Base-by-base conservation (phyloP, 2,888 invertebrate species). In the Gymnosoma rotundatum region DNA sequence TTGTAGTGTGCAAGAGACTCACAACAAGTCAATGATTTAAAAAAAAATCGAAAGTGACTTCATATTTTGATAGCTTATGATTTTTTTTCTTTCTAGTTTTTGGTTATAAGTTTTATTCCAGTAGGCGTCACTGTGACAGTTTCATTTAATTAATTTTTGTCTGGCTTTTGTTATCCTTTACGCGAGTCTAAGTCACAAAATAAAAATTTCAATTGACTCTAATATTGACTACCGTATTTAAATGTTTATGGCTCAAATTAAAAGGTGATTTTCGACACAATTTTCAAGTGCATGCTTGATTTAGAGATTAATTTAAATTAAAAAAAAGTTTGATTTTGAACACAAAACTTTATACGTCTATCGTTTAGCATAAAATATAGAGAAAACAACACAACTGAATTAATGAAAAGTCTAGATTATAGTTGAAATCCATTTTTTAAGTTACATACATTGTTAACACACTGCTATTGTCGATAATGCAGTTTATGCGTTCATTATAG, bases 131-230 rank as follows among this genome's bases (percentile, higher is more conserved):
- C 25, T 69, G 63, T 78, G 78, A 84, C 83, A 80, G 56, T 83
- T 83, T 73, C 73, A 80, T 80, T 83, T 73, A 83, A 80, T 80
- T 80, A 83, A 61, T 83, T 69, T 83, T 48, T 60, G 83, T 83
- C 80, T 80, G 80, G 56, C 60, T 56, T 73, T 69, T 69, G 8
- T 67, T 20, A 48, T 48, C 63, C 70, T 78, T 56, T 36, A 56
- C 7, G 54, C 61, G 25, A 54, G 12, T 52, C 25, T 54, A 21
- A 50, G 0, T 32, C 12, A 58, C 36, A 45, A 74, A 42, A 63
- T 2, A 45, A 18, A 64, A 7, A 74, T 52, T 56, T 45, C 25
- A 18, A 54, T 14, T 21, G 10, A 16, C 12, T 10, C 12, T 45
- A 58, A 42, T 32, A n/a, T 21, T 63, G 20, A 50, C 50, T 61